These are phyloP conservation scores for Miltochrista miniata DNA, from an alignment of 2,888 invertebrate genomes.

Conservation along the genomic window DNA sequence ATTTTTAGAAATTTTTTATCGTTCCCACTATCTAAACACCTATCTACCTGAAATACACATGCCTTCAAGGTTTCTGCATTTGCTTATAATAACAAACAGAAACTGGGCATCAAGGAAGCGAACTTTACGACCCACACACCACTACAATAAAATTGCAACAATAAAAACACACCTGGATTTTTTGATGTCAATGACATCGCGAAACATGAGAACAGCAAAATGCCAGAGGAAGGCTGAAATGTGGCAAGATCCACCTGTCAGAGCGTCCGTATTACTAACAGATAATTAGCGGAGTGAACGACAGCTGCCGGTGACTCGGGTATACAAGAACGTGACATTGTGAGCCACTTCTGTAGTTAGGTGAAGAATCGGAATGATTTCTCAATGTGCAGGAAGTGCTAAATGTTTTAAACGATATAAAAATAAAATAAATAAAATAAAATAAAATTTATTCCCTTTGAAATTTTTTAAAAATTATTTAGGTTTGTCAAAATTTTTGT, in stretches of 20 bases:
- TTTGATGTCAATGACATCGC: slow-evolving; percentile 51
- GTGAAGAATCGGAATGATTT: slow-evolving; percentile 22
- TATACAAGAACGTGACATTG: slow-evolving; percentile 51
- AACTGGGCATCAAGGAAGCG: slow-evolving; percentile 16
- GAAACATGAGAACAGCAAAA: slow-evolving; percentile 37
- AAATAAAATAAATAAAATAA: no score
- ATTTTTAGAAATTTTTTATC: slow-evolving; percentile 4
- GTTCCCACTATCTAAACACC: slow-evolving; percentile 20
- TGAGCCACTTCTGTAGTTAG: slow-evolving; percentile 19
- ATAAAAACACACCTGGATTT: slow-evolving; percentile 18
- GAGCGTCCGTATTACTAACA: slow-evolving; percentile 53
- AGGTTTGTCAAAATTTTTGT: no score
- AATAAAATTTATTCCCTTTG: no score
- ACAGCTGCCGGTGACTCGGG: slow-evolving; percentile 57
- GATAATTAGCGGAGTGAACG: slow-evolving; percentile 64
- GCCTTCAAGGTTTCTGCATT: slow-evolving; percentile 14
- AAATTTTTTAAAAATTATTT: no score
- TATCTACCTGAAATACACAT: slow-evolving; percentile 22
- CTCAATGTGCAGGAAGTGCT: slow-evolving; percentile 9
- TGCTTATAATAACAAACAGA: slow-evolving; percentile 2
- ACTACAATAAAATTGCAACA: slow-evolving; percentile 22
- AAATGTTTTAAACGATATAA: slow-evolving; percentile 1
- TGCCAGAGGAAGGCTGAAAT: slow-evolving; percentile 51
- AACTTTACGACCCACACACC: slow-evolving; percentile 9
- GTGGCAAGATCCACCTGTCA: slow-evolving; percentile 56